phyloP scores from a whole-genome alignment of 2,888 invertebrate genomes.

The Aporophyla lueneburgensis region DNA sequence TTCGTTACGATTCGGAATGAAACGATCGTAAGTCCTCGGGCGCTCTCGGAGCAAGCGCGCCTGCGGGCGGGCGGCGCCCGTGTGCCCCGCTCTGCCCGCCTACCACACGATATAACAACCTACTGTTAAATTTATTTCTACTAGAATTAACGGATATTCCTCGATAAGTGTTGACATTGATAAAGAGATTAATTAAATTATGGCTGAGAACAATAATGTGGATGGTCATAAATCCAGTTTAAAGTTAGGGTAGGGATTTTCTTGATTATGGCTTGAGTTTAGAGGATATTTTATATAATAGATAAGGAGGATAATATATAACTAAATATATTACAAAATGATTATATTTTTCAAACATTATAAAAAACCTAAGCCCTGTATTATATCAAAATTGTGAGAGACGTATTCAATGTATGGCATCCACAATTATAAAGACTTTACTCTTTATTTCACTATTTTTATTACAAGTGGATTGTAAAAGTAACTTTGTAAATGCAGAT shows the following conservation, averaged over 20 bases:
- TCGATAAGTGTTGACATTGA: slow-evolving; percentile 56
- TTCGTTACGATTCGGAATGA: slow-evolving; percentile 88
- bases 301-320: slow-evolving; percentile 18
- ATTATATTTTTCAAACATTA: slow-evolving; percentile 32
- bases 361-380: slow-evolving; percentile 26
- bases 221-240: slow-evolving; percentile 1
- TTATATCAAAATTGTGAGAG: slow-evolving; percentile 15
- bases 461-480: background rate
- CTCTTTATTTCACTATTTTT: background rate
- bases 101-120: slow-evolving; percentile 80
- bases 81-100: slow-evolving; percentile 82
- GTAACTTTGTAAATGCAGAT: slow-evolving; percentile 23
- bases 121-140: slow-evolving; percentile 82
- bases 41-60: slow-evolving; percentile 88
- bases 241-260: background rate
- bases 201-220: slow-evolving; percentile 28
- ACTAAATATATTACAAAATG: slow-evolving; percentile 17
- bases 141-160: slow-evolving; percentile 74
- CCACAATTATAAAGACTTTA: slow-evolving; percentile 2
- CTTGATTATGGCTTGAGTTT: slow-evolving; percentile 14
- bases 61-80: slow-evolving; percentile 88
- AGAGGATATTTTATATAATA: slow-evolving; percentile 8
- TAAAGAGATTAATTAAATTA: slow-evolving; percentile 44
- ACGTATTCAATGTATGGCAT: slow-evolving; percentile 2
- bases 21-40: slow-evolving; percentile 89